Evolutionary conservation across 2,113 vertebrate genomes (phyloP).

Genomic region (Oxyura jamaicensis): DNA sequence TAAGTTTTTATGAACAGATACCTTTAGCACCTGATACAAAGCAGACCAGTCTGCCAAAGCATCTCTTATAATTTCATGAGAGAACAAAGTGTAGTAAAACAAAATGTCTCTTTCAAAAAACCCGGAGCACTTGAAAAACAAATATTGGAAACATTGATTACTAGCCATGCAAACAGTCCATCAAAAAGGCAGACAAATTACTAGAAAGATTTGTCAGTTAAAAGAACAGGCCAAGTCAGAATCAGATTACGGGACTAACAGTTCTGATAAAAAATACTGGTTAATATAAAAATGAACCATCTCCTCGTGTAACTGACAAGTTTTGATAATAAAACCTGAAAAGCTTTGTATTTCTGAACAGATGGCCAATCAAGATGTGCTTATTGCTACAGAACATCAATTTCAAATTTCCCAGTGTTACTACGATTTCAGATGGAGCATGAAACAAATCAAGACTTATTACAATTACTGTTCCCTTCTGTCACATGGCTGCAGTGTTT

Average conservation of each 20-base stretch:
- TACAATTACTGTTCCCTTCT: not conserved
- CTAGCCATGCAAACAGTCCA: not conserved
- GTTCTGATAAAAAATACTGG: not conserved
- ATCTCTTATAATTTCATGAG: not conserved
- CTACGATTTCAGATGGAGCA: not conserved
- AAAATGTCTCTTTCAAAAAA: not conserved
- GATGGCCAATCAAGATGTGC: not conserved
- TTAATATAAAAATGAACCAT: not conserved
- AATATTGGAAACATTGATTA: not conserved
- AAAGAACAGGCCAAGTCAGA: not conserved
- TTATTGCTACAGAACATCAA: not conserved
- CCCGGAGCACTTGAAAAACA: not conserved
- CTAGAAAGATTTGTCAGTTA: not conserved
- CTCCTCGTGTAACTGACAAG: not conserved
- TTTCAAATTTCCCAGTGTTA: not conserved
- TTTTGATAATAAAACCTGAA: not conserved
- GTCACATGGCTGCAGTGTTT: not conserved
- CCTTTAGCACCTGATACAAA: not conserved
- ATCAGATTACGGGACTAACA: accelerated
- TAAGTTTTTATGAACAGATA: not conserved
- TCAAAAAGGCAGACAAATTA: not conserved
- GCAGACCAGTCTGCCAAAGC: not conserved
- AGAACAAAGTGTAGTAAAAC: not conserved
- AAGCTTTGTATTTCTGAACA: not conserved
- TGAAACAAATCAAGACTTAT: not conserved